Evolutionary conservation across 2,797 vertebrate genomes (phyloP).

Genomic region (Morelia viridis): DNA sequence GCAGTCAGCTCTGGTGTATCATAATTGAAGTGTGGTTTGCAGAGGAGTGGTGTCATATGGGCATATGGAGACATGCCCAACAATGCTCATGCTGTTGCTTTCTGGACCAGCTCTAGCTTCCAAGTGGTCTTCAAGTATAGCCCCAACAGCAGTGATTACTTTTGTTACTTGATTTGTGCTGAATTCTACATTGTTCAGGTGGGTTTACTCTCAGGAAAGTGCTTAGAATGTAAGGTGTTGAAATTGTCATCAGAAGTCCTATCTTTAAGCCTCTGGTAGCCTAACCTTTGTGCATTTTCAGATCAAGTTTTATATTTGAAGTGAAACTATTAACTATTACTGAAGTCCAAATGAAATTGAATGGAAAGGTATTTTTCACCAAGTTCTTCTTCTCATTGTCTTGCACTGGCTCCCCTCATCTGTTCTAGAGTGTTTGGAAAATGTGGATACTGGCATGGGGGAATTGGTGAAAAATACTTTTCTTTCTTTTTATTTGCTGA

Average conservation of each 20-base stretch:
- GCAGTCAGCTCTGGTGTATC: background rate
- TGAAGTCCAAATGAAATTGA: too few species aligned
- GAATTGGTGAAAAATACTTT: background rate
- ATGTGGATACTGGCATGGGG: background rate
- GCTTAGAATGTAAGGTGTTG: background rate
- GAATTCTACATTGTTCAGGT: background rate
- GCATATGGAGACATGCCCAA: background rate
- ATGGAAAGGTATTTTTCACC: too few species aligned
- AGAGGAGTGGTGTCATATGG: background rate
- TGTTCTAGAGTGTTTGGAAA: background rate
- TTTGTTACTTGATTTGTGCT: background rate
- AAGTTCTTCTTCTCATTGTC: too few species aligned
- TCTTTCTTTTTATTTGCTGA: background rate
- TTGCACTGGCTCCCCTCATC: background rate
- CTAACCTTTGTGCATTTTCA: too few species aligned
- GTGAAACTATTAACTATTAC: too few species aligned
- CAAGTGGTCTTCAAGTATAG: background rate
- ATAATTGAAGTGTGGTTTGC: background rate
- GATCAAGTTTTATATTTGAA: too few species aligned
- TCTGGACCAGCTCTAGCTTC: background rate
- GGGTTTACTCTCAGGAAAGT: background rate
- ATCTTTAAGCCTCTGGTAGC: too few species aligned
- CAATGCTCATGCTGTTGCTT: background rate
- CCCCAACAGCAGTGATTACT: background rate
- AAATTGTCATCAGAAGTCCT: background rate